phyloP scores from a whole-genome alignment of 2,888 invertebrate species.

The Caenorhabditis panamensis region DNA sequence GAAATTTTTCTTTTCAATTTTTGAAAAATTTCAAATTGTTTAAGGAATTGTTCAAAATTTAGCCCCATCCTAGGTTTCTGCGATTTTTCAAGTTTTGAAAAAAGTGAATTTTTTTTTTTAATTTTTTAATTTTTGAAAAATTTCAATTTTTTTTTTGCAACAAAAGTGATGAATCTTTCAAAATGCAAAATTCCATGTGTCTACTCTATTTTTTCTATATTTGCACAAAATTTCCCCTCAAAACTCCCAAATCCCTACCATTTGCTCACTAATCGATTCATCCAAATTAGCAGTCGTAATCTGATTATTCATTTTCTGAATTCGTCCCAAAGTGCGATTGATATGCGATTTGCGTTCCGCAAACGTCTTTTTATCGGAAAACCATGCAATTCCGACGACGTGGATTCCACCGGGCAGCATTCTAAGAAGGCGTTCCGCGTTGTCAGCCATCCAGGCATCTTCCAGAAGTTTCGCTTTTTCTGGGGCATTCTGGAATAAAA shows the following conservation, averaged over 20 bases:
- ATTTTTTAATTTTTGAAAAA: too few relatives aligned
- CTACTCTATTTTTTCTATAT: too few relatives aligned
- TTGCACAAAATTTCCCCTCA: not conserved
- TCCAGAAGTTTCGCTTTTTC: constrained; percentile 60
- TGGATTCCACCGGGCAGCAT: constrained; percentile 71
- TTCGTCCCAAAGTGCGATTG: constrained; percentile 60
- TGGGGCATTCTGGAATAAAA: constrained; percentile 25
- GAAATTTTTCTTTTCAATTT: not conserved
- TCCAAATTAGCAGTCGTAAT: constrained; percentile 66
- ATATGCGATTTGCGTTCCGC: constrained; percentile 58
- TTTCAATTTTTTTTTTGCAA: too few relatives aligned
- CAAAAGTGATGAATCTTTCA: not conserved
- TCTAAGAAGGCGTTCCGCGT: constrained; percentile 68
- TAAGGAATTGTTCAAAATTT: too few relatives aligned
- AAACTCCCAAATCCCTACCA: too few relatives aligned
- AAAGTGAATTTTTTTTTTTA: too few relatives aligned
- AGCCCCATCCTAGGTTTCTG: too few relatives aligned
- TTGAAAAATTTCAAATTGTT: not conserved
- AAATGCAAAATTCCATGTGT: too few relatives aligned
- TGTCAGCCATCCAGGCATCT: constrained; percentile 70
- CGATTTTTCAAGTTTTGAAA: too few relatives aligned
- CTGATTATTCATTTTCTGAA: constrained; percentile 65
- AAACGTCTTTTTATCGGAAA: constrained; percentile 64
- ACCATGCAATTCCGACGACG: constrained; percentile 70
- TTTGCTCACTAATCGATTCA: constrained; percentile 60